Evolutionary conservation across 2,888 invertebrate genomes (phyloP).

Genomic region (Andrena fulva): DNA sequence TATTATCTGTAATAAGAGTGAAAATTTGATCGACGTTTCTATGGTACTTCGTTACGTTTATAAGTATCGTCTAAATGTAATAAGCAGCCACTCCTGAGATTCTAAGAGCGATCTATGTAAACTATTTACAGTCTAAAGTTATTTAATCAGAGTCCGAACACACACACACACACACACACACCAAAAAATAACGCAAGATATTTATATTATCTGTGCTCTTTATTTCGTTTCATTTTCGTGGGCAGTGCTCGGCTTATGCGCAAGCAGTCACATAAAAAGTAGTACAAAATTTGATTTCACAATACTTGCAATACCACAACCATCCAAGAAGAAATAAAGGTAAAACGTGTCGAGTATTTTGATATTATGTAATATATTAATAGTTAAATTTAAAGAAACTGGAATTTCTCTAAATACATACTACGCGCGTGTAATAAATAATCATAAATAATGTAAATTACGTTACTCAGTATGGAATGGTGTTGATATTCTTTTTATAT

Average conservation of each 20-base stretch:
- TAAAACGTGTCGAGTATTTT: constrained; percentile 46
- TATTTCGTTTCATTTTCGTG: constrained; percentile 52
- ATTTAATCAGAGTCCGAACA: constrained; percentile 17
- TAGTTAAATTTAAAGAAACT: constrained; percentile 20
- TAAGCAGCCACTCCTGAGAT: constrained; percentile 16
- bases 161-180: not conserved
- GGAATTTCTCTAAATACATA: constrained; percentile 33
- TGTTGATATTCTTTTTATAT: constrained; percentile 26
- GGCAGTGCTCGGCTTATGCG: constrained; percentile 33
- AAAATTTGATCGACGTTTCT: constrained; percentile 8
- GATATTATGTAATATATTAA: constrained; percentile 48
- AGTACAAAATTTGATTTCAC: constrained; percentile 50
- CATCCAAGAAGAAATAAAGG: constrained; percentile 41
- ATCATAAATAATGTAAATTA: constrained; percentile 56
- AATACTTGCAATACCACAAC: constrained; percentile 54
- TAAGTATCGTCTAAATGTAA: constrained; percentile 18
- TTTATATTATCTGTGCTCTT: constrained; percentile 26
- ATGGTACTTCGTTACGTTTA: constrained; percentile 9
- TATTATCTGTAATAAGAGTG: constrained; percentile 19
- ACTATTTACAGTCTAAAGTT: not conserved
- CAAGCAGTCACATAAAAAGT: constrained; percentile 50
- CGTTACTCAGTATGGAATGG: constrained; percentile 50
- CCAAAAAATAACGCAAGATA: constrained; percentile 14
- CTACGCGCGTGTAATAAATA: constrained; percentile 58
- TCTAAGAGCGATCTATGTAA: not conserved